phyloP scores from a whole-genome alignment of 35 echinoderm and acorn worm genomes.

The Heliocidaris tuberculata region DNA sequence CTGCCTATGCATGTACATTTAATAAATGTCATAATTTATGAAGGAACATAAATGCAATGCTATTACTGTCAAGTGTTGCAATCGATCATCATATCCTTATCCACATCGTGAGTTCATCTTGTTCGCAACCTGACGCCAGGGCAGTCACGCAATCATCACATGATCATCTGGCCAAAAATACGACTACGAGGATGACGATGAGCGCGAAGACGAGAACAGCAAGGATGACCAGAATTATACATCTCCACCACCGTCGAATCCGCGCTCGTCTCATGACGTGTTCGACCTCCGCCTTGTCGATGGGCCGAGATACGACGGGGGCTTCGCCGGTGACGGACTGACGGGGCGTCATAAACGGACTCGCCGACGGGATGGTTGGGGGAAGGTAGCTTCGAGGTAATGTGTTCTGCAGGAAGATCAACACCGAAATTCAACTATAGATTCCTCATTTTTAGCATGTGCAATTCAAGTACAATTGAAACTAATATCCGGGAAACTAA shows the following conservation, averaged over 20 bases:
- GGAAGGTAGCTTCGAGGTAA: constrained; percentile 39
- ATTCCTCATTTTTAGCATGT: background rate
- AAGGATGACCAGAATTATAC: constrained; percentile 57
- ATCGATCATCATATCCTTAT: background rate
- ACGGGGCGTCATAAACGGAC: constrained; percentile 13
- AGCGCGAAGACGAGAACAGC: constrained; percentile 59
- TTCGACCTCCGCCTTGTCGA: constrained; percentile 58
- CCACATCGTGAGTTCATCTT: background rate
- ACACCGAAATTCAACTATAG: background rate
- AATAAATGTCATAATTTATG: background rate
- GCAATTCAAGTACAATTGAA: too few relatives aligned
- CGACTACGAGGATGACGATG: constrained; percentile 59
- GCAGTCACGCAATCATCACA: background rate
- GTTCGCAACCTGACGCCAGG: background rate
- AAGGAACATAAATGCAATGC: background rate
- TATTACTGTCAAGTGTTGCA: background rate
- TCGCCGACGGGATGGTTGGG: constrained; percentile 5
- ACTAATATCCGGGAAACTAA: too few relatives aligned
- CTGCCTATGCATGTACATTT: background rate
- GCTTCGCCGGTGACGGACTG: background rate
- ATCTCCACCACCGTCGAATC: constrained; percentile 63
- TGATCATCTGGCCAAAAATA: constrained; percentile 43
- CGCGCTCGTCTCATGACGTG: constrained; percentile 30
- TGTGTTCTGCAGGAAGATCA: constrained; percentile 24
- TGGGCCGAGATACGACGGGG: background rate